Base-by-base conservation (phyloP, 2,888 invertebrate species). In the Lydus trimaculatus region DNA sequence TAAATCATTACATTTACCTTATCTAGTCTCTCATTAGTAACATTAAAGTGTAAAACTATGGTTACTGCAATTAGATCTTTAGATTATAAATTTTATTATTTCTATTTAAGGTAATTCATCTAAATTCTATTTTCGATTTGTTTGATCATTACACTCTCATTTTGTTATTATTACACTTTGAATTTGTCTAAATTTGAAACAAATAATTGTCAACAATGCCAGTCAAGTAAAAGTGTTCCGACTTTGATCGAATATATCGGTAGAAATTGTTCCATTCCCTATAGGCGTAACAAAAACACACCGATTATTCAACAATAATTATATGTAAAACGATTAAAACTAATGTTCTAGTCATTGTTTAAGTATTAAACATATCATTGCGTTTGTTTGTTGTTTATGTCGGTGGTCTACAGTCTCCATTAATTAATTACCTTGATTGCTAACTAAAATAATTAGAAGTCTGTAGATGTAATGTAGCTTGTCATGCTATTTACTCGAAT, bases 401-500 rank as follows among this genome's bases (percentile, higher is more conserved):
- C 48, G 48, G 48, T 65, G 69, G 65, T 65, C 65, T 65, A 66
- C 39, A 64, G 70, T 65, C 67, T 62, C 58, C 61, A 63, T 70
- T 66, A 70, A 73, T 75, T 75, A 76, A 78, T 79, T 77, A 76
- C 72, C 70, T 65, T 63, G 67, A 74, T 68, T 72, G 65, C 73
- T 75, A 72, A 74, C 74, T 48, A 74, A 75, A 76, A 76, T 76
- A 78, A 75, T 73, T 75, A 72, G 73, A 76, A 72, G 70, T 69
- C 70, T 64, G 69, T 68, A 63, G 61, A 61, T 58, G 71, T 72
- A 72, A 73, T 74, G 73, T 71, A 74, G 68, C 76, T 72, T 69
- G 73, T 75, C 73, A 71, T 68, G 73, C 72, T 78, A 79, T 79
- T 80, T 76, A 78, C 75, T 71, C 74, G 78, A 79, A 78, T 79